Base-by-base conservation (phyloP, 2,797 vertebrate genomes). In the Pseudochromis fuscus region DNA sequence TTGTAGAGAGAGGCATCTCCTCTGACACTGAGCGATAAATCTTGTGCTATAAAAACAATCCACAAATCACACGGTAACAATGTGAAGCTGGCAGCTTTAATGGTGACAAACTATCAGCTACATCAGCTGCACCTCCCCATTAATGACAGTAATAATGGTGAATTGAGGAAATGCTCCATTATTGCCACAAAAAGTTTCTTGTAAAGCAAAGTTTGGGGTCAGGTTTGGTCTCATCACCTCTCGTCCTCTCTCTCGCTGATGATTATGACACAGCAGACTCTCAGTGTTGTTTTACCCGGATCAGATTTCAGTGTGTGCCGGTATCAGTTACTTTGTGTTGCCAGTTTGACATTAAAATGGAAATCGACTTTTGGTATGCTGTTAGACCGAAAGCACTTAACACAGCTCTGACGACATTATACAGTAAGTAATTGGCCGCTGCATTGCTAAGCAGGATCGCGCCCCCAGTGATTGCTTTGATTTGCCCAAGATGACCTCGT, bases 311-410 rank as follows among this genome's bases (percentile, higher is more conserved):
- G 3, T 11, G 62, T 27, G 37, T 71, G n/a, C n/a, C 35, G n/a
- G 19, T 35, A 64, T 81, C 61, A 49, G 59, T 76, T 66, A 68
- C 50, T 61, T 53, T 59, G 48, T 30, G 3, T 33, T 8, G 76
- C 72, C 45, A 9, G 69, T 67, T 35, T 51, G 25, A 72, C 78
- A 75, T 79, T 72, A 69, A 75, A 77, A 82, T 73, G 49, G 45
- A 75, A 64, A 79, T 66, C 0, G 46, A 72, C 77, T 63, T 44
- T 67, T 24, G 42, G 27, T 4, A 27, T 30, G 42, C 56, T 52
- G 44, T 46, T 37, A 66, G 68, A 64, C 59, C 63, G 40, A 23
- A 75, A 79, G 85, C 84, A 81, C 82, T 90, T 77, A 78, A 84
- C 70, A 67, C 73, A 83, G 27, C 59, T 59, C 67, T 33, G 59